Percentiles rank a stretch among this genome's conserved stretches.
These are phyloP conservation scores for Sycobia sp. DNA, from an alignment of 1,140 invertebrate species.

Conservation along the genomic window DNA sequence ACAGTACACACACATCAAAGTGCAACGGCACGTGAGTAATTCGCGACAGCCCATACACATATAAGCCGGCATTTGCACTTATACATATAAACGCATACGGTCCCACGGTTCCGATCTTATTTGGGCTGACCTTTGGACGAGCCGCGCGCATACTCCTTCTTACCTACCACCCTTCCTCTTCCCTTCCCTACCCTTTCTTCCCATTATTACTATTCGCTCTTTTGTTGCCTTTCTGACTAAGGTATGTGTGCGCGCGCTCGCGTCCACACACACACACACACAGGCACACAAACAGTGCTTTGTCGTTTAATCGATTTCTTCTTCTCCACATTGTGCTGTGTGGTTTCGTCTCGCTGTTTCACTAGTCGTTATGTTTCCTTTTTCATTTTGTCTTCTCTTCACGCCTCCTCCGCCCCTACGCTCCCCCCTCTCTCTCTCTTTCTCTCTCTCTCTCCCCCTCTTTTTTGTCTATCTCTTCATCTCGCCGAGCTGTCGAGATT, in stretches of 20 bases:
- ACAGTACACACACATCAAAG: not conserved
- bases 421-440: too few relatives aligned
- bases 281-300: too few relatives aligned
- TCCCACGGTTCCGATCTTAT: constrained; percentile 27
- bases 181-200: constrained; percentile 14
- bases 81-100: constrained; percentile 32
- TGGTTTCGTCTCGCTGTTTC: too few relatives aligned
- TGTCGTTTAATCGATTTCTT: constrained; percentile 23
- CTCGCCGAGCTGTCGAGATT: not conserved
- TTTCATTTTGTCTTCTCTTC: not conserved
- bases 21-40: constrained; percentile 8
- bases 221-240: constrained; percentile 21
- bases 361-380: not conserved
- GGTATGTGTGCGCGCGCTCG: too few relatives aligned
- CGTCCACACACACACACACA: too few relatives aligned
- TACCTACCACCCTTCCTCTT: constrained; percentile 1
- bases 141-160: constrained; percentile 2
- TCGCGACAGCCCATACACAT: too few relatives aligned
- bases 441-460: too few relatives aligned
- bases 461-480: not conserved
- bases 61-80: too few relatives aligned
- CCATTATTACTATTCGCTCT: constrained; percentile 30
- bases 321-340: constrained; percentile 10
- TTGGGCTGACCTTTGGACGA: constrained; percentile 50
- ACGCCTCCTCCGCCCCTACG: too few relatives aligned